phyloP scores from a whole-genome alignment of 2,888 invertebrate species.

The Julus scanicus region DNA sequence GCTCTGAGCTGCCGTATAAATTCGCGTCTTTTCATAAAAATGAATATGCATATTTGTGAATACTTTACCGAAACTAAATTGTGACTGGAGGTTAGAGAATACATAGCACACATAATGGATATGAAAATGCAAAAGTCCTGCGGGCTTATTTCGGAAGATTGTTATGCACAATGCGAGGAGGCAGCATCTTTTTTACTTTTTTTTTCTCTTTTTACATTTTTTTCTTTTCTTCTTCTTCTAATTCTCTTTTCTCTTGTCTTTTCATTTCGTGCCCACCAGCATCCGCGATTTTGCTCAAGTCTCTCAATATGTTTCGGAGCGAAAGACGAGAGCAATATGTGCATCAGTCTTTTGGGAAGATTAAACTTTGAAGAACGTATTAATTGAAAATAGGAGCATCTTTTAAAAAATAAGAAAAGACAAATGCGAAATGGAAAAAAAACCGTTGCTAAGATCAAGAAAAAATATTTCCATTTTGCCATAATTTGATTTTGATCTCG shows the following conservation, averaged over 20 bases:
- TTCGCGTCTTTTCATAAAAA: conserved; percentile 45
- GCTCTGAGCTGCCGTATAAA: neutral
- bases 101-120: conserved; percentile 52
- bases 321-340: conserved; percentile 47
- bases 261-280: conserved; percentile 26
- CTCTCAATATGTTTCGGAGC: conserved; percentile 44
- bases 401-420: conserved; percentile 29
- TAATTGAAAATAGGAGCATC: conserved; percentile 50
- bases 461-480: neutral
- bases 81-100: conserved; percentile 38
- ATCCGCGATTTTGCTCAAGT: conserved; percentile 41
- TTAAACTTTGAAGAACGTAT: conserved; percentile 50
- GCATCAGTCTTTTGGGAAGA: conserved; percentile 32
- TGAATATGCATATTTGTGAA: conserved; percentile 44
- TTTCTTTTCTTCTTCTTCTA: conserved; percentile 30
- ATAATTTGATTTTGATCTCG: conserved; percentile 41
- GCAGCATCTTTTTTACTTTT: neutral
- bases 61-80: conserved; percentile 49
- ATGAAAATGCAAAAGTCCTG: conserved; percentile 45
- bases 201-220: neutral
- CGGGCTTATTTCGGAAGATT: conserved; percentile 46
- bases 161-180: conserved; percentile 49
- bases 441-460: neutral
- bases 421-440: conserved; percentile 36
- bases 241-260: conserved; percentile 48